A percentile compares a stretch with the other conserved stretches of the same genome.
These are phyloP conservation scores for Pollimyrus isidori DNA, from an alignment of 2,113 vertebrate genomes.

Conservation along the genomic window DNA sequence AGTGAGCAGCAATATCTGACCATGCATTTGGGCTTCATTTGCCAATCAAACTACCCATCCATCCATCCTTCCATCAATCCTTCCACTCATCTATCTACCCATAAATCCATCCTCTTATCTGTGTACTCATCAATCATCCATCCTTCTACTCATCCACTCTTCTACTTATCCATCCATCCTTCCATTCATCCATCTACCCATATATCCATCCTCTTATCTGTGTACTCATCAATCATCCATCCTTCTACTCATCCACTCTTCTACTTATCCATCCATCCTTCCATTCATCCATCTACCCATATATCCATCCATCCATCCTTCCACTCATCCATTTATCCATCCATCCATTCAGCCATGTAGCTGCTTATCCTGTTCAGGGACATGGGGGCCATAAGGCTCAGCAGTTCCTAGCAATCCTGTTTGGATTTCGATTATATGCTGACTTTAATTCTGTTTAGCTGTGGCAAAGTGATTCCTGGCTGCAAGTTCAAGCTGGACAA, in stretches of 20 bases:
- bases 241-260: not conserved
- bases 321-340: not conserved
- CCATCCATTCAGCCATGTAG: not conserved
- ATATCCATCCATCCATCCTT: not conserved
- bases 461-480: slow-evolving; percentile 71
- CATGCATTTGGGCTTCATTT: not conserved
- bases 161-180: not conserved
- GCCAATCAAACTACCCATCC: not conserved
- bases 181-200: not conserved
- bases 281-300: not conserved
- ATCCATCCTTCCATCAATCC: not conserved
- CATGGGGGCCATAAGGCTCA: not conserved
- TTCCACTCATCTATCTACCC: not conserved
- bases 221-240: not conserved
- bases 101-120: too few species aligned
- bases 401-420: not conserved
- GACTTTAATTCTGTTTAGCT: slow-evolving; percentile 46
- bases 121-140: not conserved
- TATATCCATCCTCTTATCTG: too few species aligned
- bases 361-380: not conserved
- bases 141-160: too few species aligned
- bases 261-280: too few species aligned
- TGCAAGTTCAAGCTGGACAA: slow-evolving; percentile 69
- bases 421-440: not conserved
- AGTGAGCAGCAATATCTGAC: not conserved